Conservation (phyloP, 2,888 invertebrate species). For the Cataglyphis livida region DNA sequence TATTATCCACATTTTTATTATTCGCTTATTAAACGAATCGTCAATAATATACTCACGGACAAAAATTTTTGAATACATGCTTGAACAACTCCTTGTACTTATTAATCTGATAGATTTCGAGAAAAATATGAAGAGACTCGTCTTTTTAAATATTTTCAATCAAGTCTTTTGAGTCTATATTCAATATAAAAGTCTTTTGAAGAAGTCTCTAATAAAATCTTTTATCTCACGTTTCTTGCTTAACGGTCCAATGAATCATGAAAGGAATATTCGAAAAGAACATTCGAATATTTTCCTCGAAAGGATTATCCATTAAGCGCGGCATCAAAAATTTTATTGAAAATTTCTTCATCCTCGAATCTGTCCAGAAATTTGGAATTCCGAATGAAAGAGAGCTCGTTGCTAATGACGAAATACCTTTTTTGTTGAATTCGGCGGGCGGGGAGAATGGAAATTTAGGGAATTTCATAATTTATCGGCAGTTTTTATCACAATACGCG, state of each 20-base stretch:
- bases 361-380: not conserved
- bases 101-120: not conserved
- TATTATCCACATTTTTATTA: not conserved
- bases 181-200: not conserved
- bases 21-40: not conserved
- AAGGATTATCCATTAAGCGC: not conserved
- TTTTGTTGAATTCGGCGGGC: not conserved
- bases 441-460: not conserved
- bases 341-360: not conserved
- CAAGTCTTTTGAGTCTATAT: not conserved
- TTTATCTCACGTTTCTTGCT: not conserved
- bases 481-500: not conserved
- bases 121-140: not conserved
- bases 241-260: not conserved
- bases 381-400: not conserved
- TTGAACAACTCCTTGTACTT: not conserved
- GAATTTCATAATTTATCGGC: conserved; percentile 21
- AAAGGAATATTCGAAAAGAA: conserved; percentile 18
- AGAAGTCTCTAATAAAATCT: conserved; percentile 2
- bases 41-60: not conserved
- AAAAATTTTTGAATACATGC: not conserved
- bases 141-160: not conserved
- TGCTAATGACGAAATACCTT: conserved; percentile 23
- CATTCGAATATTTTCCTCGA: not conserved
- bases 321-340: conserved; percentile 17